phyloP scores from a whole-genome alignment of 2,113 vertebrate genomes.

The Etheostoma spectabile region DNA sequence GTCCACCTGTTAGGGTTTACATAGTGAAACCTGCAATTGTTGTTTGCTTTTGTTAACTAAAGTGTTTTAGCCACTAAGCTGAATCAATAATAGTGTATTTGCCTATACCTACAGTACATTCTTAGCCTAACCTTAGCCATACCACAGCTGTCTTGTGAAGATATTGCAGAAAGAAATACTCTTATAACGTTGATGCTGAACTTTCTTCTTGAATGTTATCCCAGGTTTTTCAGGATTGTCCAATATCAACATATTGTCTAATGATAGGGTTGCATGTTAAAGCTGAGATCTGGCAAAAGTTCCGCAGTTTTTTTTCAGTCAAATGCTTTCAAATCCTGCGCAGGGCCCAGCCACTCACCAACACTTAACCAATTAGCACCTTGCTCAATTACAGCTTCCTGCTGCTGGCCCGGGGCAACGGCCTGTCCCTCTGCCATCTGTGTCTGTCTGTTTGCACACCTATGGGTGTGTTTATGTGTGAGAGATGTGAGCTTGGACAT shows the following conservation, averaged over 20 bases:
- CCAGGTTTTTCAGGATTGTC: background rate
- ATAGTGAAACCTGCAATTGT: background rate
- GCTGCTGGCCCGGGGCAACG: constrained; percentile 13
- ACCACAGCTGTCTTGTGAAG: background rate
- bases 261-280: background rate
- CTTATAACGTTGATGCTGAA: background rate
- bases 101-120: background rate
- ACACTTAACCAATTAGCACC: constrained; percentile 59
- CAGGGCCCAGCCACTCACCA: constrained; percentile 16
- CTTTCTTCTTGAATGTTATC: background rate
- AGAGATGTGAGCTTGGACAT: constrained; percentile 38
- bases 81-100: background rate
- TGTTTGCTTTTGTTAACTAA: background rate
- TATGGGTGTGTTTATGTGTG: constrained; percentile 55
- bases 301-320: constrained; percentile 18
- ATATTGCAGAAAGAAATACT: background rate
- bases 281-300: constrained; percentile 9
- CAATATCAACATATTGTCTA: background rate
- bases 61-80: background rate
- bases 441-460: constrained; percentile 47
- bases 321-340: constrained; percentile 19
- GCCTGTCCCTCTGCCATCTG: constrained; percentile 1
- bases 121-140: background rate
- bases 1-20: background rate
- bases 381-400: constrained; percentile 41